Conservation (phyloP, 2,888 invertebrate genomes). For the Piscicola geometra region DNA sequence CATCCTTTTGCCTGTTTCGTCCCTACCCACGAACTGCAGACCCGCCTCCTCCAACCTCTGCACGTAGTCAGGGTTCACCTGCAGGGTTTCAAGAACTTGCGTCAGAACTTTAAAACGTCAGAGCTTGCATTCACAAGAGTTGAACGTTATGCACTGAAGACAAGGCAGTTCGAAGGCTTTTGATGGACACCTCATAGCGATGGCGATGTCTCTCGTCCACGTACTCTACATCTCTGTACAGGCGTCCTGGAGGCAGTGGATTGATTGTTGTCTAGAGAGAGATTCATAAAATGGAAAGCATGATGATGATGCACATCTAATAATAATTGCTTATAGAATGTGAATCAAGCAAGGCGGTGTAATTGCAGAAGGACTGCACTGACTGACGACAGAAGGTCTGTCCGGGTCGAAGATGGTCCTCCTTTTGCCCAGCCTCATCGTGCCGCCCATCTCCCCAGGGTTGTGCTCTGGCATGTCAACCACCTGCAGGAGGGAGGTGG, state of each 20-base stretch:
- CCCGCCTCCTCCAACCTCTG: constrained; percentile 70
- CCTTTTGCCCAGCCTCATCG: constrained; percentile 93
- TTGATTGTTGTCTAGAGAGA: no score
- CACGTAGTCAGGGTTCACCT: constrained; percentile 82
- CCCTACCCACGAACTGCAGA: constrained; percentile 76
- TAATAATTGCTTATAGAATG: background rate
- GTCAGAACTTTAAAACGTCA: no score
- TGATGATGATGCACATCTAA: background rate
- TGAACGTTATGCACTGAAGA: no score
- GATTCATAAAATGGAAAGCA: no score
- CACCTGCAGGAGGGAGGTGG: constrained; percentile 57
- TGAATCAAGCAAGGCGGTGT: no score
- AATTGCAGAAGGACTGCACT: no score
- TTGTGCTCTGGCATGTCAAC: constrained; percentile 99
- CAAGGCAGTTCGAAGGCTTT: no score
- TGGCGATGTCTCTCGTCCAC: constrained; percentile 95
- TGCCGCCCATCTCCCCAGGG: constrained; percentile 80
- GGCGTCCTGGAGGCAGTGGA: constrained; percentile 38
- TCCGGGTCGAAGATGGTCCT: constrained; percentile 71
- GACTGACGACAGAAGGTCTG: constrained; percentile 55
- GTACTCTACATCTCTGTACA: constrained; percentile 52
- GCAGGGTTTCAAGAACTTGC: no score
- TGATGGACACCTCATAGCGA: constrained; percentile 73
- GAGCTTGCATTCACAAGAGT: no score
- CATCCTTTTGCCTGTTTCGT: constrained; percentile 80